These are phyloP conservation scores for Anadara kagoshimensis DNA, from an alignment of 1,140 invertebrate species.

Conservation along the genomic window DNA sequence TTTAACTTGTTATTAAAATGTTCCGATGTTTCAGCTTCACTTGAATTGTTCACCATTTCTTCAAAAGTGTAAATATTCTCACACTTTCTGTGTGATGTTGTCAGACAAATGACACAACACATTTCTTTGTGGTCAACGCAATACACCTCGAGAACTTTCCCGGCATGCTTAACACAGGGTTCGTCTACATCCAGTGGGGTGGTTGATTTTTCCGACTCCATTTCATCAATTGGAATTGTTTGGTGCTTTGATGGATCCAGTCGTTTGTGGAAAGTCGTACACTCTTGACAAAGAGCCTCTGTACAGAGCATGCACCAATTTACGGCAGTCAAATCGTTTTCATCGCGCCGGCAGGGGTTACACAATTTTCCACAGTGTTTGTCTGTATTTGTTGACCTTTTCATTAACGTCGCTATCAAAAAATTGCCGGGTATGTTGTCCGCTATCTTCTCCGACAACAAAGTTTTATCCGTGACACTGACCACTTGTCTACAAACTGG, in stretches of 20 bases:
- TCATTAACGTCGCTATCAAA: constrained; percentile 73
- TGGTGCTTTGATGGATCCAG: constrained; percentile 44
- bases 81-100: constrained; percentile 42
- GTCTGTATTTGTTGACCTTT: constrained; percentile 34
- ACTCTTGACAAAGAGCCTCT: constrained; percentile 40
- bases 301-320: constrained; percentile 48
- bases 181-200: constrained; percentile 30
- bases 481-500: too few relatives aligned
- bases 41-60: too few relatives aligned
- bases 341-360: constrained; percentile 41
- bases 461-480: too few relatives aligned
- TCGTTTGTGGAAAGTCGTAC: constrained; percentile 36
- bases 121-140: constrained; percentile 44
- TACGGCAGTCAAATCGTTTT: constrained; percentile 32
- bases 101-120: constrained; percentile 42
- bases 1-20: too few relatives aligned
- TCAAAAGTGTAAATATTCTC: too few relatives aligned
- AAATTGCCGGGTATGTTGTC: too few relatives aligned
- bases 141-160: constrained; percentile 44
- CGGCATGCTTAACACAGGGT: constrained; percentile 41
- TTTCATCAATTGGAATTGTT: constrained; percentile 35
- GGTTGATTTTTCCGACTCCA: constrained; percentile 36
- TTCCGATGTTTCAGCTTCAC: too few relatives aligned
- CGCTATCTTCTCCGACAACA: too few relatives aligned
- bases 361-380: constrained; percentile 41